A percentile compares a stretch with the other conserved stretches of the same genome.
Evolutionary conservation across 2,888 invertebrate species (phyloP).

Genomic region (Scaeva pyrastri): DNA sequence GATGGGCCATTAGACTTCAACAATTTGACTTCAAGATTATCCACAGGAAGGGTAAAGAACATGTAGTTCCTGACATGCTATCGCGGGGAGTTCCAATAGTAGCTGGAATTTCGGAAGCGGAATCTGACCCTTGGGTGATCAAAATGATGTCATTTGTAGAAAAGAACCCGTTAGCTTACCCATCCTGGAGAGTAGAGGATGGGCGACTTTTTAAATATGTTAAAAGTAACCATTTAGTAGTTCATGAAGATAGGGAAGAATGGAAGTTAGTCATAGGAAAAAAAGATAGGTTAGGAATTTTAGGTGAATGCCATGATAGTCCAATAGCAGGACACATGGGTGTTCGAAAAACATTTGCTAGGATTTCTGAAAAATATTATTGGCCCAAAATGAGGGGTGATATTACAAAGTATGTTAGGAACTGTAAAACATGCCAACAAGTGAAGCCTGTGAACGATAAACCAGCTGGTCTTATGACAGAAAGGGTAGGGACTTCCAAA

Average conservation of each 20-base stretch:
- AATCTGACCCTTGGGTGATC: background rate
- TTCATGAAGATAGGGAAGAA: background rate
- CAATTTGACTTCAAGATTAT: background rate
- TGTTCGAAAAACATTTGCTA: no score
- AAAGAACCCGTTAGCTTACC: background rate
- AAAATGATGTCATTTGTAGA: background rate
- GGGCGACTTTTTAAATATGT: background rate
- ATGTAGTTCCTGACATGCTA: no score
- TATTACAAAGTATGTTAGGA: no score
- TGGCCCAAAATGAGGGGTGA: no score
- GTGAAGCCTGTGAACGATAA: no score
- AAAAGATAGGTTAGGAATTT: background rate
- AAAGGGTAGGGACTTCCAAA: no score
- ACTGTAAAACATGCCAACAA: no score
- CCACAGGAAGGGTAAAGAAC: no score
- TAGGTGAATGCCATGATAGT: slow-evolving; percentile 1
- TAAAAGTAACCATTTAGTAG: background rate
- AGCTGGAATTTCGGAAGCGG: background rate
- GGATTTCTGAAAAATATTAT: no score
- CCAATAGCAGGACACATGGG: background rate
- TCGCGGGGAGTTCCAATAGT: no score
- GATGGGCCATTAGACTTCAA: background rate
- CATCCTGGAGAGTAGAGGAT: background rate
- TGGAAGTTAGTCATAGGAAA: no score
- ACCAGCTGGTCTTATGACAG: no score